Conservation (phyloP, 2,113 vertebrate species). For the Aldabrachelys gigantea region DNA sequence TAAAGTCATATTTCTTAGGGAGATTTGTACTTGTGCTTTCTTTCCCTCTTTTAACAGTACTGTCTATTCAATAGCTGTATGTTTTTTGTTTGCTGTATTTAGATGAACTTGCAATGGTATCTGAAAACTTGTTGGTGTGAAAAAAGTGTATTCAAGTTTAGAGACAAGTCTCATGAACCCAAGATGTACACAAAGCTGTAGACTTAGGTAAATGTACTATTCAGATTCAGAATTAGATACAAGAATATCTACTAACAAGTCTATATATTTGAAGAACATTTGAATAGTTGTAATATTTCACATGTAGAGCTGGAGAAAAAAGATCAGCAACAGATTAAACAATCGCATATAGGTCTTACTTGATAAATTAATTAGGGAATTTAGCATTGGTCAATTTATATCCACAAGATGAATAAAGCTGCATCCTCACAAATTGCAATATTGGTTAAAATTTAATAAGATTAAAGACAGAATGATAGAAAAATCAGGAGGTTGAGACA, state of each 20-base stretch:
- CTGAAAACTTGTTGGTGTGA: background rate
- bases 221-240: background rate
- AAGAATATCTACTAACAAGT: background rate
- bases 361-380: conserved; percentile 25
- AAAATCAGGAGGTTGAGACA: background rate
- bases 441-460: background rate
- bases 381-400: conserved; percentile 23
- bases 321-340: background rate
- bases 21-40: background rate
- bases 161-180: background rate
- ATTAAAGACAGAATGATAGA: background rate
- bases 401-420: conserved; percentile 6
- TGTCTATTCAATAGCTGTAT: background rate
- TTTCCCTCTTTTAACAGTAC: background rate
- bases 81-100: background rate
- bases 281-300: conserved; percentile 43
- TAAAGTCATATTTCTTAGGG: background rate
- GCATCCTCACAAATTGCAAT: background rate
- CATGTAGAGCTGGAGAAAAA: conserved; percentile 6
- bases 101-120: background rate
- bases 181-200: background rate
- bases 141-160: background rate
- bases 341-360: background rate
- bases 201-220: background rate
- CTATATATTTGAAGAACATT: background rate